Percentiles rank a stretch among this genome's conserved stretches.
phyloP scores from a whole-genome alignment of 2,888 invertebrate genomes.

The Cybosia mesomella region DNA sequence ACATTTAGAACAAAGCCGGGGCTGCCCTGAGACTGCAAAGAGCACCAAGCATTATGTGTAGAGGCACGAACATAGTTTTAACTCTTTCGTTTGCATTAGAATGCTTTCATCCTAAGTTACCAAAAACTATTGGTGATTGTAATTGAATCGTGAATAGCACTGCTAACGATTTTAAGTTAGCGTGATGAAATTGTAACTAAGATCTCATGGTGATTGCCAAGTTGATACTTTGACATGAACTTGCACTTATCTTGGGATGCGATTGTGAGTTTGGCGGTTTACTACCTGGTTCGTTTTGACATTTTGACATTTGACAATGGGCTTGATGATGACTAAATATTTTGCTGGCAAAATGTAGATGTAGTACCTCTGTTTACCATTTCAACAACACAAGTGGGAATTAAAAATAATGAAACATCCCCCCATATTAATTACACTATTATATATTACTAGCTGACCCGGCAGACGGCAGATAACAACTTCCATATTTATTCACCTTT shows the following conservation, averaged over 20 bases:
- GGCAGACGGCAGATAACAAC: too few species aligned
- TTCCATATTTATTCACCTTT: too few species aligned
- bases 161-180: neutral
- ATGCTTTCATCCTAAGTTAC: neutral
- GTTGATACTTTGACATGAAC: neutral
- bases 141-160: neutral
- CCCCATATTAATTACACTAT: too few species aligned
- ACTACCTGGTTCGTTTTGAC: too few species aligned
- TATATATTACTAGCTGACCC: too few species aligned
- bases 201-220: neutral
- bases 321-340: neutral
- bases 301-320: neutral
- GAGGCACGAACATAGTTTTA: neutral
- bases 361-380: neutral
- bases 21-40: neutral
- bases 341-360: neutral
- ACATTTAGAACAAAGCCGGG: neutral
- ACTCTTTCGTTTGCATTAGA: constrained; percentile 2
- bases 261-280: too few species aligned
- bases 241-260: neutral
- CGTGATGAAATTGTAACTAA: neutral
- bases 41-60: neutral
- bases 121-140: neutral
- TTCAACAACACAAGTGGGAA: too few species aligned
- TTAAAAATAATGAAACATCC: too few species aligned